Conservation (phyloP, 2,113 vertebrate genomes). For the Solea solea region DNA sequence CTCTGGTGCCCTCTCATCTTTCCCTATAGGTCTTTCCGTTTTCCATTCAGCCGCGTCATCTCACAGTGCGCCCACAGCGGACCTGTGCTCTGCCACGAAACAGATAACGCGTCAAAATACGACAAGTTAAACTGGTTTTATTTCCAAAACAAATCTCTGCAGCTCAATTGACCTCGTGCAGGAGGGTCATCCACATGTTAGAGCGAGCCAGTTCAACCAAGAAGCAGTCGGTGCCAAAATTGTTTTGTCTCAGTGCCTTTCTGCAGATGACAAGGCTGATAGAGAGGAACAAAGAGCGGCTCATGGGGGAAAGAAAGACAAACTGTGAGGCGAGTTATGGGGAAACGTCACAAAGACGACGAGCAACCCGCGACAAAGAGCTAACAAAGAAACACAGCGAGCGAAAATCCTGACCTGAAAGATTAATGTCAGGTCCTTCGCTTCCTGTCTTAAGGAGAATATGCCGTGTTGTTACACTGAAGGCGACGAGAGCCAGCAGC, state of each 20-base stretch:
- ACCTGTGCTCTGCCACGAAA: slow-evolving; percentile 41
- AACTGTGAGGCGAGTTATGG: slow-evolving; percentile 42
- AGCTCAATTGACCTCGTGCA: slow-evolving; percentile 47
- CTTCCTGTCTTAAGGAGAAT: slow-evolving; percentile 62
- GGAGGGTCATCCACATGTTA: slow-evolving; percentile 52
- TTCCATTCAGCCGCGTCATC: slow-evolving; percentile 32
- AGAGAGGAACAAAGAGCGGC: slow-evolving; percentile 53
- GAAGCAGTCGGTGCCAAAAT: slow-evolving; percentile 43
- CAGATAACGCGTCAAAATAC: slow-evolving; percentile 36
- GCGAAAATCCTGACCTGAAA: slow-evolving; percentile 62
- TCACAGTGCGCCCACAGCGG: slow-evolving; percentile 35
- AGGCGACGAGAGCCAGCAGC: slow-evolving; percentile 59
- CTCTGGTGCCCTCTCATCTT: slow-evolving; percentile 48
- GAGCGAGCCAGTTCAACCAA: slow-evolving; percentile 32
- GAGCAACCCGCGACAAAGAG: slow-evolving; percentile 22
- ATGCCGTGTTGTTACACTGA: slow-evolving; percentile 54
- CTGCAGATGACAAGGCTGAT: slow-evolving; percentile 66
- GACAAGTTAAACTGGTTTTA: slow-evolving; percentile 46
- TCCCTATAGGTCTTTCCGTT: slow-evolving; percentile 34
- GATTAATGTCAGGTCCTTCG: slow-evolving; percentile 56
- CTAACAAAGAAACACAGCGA: slow-evolving; percentile 38
- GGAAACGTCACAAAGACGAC: slow-evolving; percentile 38
- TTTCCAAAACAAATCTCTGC: slow-evolving; percentile 65
- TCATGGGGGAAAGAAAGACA: slow-evolving; percentile 39
- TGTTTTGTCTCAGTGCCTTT: slow-evolving; percentile 67